Percentiles rank a stretch among this genome's conserved stretches.
phyloP scores from a whole-genome alignment of 2,113 vertebrate species.

The Mungos mungo region DNA sequence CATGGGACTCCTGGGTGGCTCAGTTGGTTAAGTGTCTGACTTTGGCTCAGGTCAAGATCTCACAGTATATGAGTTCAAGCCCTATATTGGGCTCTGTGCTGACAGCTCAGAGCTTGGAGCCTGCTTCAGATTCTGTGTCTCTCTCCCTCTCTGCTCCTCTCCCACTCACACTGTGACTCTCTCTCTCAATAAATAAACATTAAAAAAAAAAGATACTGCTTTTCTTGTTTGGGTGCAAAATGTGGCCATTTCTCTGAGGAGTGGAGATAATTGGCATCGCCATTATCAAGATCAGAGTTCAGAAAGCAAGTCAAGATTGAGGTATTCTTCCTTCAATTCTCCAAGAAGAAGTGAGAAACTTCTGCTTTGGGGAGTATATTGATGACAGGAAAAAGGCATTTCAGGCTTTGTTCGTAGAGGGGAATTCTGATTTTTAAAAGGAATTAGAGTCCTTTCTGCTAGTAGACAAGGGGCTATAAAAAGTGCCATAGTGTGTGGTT shows the following conservation, averaged over 20 bases:
- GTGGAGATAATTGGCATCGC: not conserved
- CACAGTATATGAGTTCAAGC: too few species aligned
- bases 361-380: not conserved
- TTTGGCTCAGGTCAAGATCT: too few species aligned
- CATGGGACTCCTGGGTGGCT: not conserved
- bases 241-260: not conserved
- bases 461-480: not conserved
- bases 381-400: not conserved
- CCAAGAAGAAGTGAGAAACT: not conserved
- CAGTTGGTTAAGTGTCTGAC: too few species aligned
- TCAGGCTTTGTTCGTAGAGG: not conserved
- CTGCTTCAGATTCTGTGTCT: too few species aligned
- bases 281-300: not conserved
- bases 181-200: too few species aligned
- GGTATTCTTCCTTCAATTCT: not conserved
- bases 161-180: too few species aligned
- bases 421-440: not conserved
- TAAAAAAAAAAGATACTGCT: not conserved
- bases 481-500: not conserved
- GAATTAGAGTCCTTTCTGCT: not conserved
- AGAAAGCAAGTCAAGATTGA: constrained; percentile 7
- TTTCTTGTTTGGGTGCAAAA: not conserved
- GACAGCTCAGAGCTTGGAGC: too few species aligned
- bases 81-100: too few species aligned
- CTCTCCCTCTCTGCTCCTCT: too few species aligned